Base-by-base conservation (phyloP, 2,888 invertebrate genomes). In the Callyntrura sp. region DNA sequence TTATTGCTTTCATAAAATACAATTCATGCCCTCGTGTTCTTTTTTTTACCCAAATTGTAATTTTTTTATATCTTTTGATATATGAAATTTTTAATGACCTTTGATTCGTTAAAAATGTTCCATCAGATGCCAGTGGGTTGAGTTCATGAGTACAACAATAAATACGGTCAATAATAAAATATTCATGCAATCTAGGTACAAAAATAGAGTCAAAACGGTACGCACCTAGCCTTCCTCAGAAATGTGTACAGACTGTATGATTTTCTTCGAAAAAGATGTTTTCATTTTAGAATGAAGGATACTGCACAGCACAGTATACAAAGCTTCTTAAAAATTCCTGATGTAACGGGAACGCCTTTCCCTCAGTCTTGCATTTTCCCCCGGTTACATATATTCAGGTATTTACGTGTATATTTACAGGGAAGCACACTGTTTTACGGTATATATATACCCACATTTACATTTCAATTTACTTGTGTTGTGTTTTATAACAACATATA, bases 51-150 rank as follows among this genome's bases (percentile, higher is more conserved):
- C 11, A 6, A 20, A 25, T n/a, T 25, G 17, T 65, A 28, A n/a
- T n/a, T n/a, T n/a, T n/a, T n/a, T n/a, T n/a, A n/a, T n/a, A n/a
- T n/a, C n/a, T n/a, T n/a, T n/a, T n/a, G n/a, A n/a, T n/a, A n/a
- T n/a, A n/a, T n/a, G n/a, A 35, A 25, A 68, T 68, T 28, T 68
- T 68, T 68, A 68, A 68, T 68, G 68, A 35, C 6, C 68, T 68
- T 68, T 68, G 68, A 35, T 68, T 35, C 12, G 68, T 35, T 6
- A 35, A 28, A 68, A 25, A 35, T n/a, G 2, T 51, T 14, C 14
- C 14, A 51, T n/a, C n/a, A n/a, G n/a, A n/a, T n/a, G n/a, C n/a
- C n/a, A n/a, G n/a, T n/a, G n/a, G n/a, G n/a, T n/a, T n/a, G n/a
- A n/a, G n/a, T n/a, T n/a, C n/a, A n/a, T n/a, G n/a, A n/a, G n/a